phyloP scores from a whole-genome alignment of 2,113 vertebrate species.

The Athene cunicularia region DNA sequence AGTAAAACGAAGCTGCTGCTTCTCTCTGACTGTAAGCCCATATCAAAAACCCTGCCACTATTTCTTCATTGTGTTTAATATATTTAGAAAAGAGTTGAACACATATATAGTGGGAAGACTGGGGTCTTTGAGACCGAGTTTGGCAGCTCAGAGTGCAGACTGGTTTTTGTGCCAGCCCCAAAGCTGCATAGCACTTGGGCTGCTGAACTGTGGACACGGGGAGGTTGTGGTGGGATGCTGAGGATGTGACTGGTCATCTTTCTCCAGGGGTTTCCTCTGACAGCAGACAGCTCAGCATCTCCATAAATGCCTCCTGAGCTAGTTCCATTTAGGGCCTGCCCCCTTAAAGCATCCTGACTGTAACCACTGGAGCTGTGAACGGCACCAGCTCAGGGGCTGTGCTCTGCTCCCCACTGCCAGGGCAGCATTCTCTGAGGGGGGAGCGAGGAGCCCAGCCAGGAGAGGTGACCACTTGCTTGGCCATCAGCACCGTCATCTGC shows the following conservation, averaged over 20 bases:
- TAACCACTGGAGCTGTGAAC: neutral
- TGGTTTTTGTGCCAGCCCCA: neutral
- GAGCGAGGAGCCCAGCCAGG: neutral
- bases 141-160: neutral
- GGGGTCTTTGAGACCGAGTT: neutral
- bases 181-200: neutral
- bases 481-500: accelerated
- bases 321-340: neutral
- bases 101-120: neutral
- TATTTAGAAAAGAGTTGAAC: neutral
- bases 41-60: neutral
- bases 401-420: neutral
- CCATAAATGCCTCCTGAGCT: neutral
- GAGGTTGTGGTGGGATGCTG: neutral
- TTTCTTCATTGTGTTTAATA: neutral
- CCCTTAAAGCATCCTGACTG: neutral
- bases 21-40: neutral
- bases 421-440: neutral
- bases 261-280: neutral
- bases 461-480: neutral
- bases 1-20: neutral
- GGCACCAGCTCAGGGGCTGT: neutral
- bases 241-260: neutral
- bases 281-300: neutral
- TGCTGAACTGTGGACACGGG: neutral